Conservation (phyloP, 2,113 vertebrate species). For the Oreocharis arfaki region DNA sequence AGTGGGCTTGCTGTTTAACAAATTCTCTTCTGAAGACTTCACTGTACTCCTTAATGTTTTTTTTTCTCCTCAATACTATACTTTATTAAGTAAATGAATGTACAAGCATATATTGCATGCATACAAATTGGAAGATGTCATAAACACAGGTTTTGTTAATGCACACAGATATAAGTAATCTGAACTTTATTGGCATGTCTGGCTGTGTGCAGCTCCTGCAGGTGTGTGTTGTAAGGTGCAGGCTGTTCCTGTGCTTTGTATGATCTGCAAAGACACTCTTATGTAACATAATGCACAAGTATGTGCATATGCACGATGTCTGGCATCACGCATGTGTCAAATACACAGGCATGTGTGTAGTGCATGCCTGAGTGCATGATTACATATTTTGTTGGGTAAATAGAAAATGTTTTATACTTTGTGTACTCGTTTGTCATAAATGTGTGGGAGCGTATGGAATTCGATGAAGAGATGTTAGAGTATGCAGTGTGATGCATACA, state of each 20-base stretch:
- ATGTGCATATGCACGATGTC: not conserved
- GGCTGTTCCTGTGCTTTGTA: not conserved
- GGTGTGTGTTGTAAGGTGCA: not conserved
- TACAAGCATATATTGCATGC: not conserved
- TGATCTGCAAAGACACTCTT: not conserved
- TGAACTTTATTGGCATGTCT: not conserved
- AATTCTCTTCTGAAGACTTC: not conserved
- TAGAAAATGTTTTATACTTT: not conserved
- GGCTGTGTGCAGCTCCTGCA: not conserved
- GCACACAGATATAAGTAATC: not conserved
- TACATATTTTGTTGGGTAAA: not conserved
- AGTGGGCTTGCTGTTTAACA: not conserved
- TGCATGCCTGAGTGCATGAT: not conserved
- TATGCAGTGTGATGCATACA: accelerated
- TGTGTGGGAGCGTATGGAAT: not conserved
- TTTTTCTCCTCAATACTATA: not conserved
- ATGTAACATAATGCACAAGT: not conserved
- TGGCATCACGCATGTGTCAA: not conserved
- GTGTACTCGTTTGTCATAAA: not conserved
- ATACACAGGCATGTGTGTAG: not conserved
- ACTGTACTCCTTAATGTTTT: not conserved
- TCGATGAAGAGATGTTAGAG: not conserved
- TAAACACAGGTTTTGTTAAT: not conserved
- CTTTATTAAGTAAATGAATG: not conserved
- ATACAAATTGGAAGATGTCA: not conserved